Conservation (phyloP, 2,113 vertebrate genomes). For the Echinops telfairi region DNA sequence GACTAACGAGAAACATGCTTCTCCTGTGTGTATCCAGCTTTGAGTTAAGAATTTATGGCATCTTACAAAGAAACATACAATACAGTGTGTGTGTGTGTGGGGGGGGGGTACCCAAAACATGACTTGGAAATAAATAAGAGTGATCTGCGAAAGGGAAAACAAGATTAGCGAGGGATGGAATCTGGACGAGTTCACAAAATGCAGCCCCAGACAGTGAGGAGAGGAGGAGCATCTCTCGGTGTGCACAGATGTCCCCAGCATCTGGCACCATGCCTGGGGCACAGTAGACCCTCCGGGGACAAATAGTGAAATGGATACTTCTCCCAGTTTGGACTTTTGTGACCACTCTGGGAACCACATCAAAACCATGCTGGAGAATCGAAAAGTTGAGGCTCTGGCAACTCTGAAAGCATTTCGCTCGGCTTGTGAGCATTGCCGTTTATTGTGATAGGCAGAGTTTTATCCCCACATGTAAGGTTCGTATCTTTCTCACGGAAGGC, state of each 20-base stretch:
- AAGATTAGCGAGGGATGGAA: neutral
- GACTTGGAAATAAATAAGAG: neutral
- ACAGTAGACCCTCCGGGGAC: neutral
- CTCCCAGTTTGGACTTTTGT: neutral
- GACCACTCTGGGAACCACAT: neutral
- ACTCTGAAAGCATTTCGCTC: neutral
- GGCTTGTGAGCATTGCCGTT: neutral
- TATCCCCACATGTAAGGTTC: neutral
- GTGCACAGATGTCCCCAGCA: neutral
- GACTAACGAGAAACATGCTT: conserved; percentile 51
- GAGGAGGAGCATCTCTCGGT: neutral
- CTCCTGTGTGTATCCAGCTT: conserved; percentile 57
- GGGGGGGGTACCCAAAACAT: neutral
- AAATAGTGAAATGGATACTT: neutral
- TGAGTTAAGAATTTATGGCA: conserved; percentile 69
- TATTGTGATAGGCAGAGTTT: neutral
- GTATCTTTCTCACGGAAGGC: neutral
- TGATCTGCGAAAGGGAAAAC: neutral
- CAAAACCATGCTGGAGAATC: neutral
- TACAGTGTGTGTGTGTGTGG: no score
- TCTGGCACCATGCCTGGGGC: neutral
- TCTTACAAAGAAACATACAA: conserved; percentile 65
- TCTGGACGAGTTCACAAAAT: neutral
- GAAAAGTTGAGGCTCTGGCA: neutral
- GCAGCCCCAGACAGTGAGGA: neutral